Conservation (phyloP, 2,888 invertebrate genomes). For the Volucella bombylans region DNA sequence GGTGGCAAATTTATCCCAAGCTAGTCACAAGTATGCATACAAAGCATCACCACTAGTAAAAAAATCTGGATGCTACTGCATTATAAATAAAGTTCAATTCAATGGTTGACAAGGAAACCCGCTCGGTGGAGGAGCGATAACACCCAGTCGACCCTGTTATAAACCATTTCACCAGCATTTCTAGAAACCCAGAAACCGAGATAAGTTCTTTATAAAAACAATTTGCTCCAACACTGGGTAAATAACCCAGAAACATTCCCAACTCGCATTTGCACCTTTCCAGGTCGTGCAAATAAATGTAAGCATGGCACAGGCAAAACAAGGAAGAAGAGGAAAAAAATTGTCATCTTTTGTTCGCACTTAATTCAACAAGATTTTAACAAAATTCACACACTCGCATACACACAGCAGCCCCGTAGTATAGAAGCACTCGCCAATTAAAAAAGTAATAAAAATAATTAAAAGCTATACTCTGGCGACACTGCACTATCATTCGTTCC, state of each 20-base stretch:
- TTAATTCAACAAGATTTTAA: conserved; percentile 36
- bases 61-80: too few species aligned
- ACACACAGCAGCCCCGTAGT: conserved; percentile 9
- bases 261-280: background rate
- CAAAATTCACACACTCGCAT: conserved; percentile 21
- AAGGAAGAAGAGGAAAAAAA: background rate
- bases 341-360: background rate
- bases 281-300: conserved; percentile 4
- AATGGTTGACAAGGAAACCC: too few species aligned
- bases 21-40: too few species aligned
- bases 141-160: too few species aligned
- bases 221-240: background rate
- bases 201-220: conserved; percentile 3
- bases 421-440: conserved; percentile 36
- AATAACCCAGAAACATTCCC: background rate
- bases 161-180: too few species aligned
- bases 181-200: too few species aligned
- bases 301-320: background rate
- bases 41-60: too few species aligned
- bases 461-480: conserved; percentile 58
- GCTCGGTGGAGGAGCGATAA: too few species aligned
- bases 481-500: conserved; percentile 25
- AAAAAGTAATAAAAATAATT: conserved; percentile 67
- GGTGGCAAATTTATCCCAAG: too few species aligned
- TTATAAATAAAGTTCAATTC: too few species aligned